Evolutionary conservation across 2,888 invertebrate genomes (phyloP).

Genomic region (Philereme transversata): DNA sequence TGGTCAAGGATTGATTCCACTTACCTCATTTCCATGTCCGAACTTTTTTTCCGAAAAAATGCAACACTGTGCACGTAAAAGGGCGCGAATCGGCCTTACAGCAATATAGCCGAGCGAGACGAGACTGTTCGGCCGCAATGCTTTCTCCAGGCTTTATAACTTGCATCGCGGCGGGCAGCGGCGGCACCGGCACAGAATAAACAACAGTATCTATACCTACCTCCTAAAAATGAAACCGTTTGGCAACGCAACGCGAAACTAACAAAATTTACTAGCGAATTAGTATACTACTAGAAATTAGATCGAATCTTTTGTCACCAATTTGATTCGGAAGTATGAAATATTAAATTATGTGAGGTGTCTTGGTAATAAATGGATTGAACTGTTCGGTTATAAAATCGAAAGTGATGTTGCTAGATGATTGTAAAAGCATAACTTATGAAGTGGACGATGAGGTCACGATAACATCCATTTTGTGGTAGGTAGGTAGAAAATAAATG

Average conservation of each 20-base stretch:
- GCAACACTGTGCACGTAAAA: slow-evolving; percentile 64
- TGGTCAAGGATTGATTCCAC: slow-evolving; percentile 27
- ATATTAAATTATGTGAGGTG: slow-evolving; percentile 38
- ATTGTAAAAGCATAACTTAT: slow-evolving; percentile 21
- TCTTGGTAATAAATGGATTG: slow-evolving; percentile 35
- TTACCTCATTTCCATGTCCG: slow-evolving; percentile 70
- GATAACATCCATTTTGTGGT: slow-evolving; percentile 6
- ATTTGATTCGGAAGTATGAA: slow-evolving; percentile 48
- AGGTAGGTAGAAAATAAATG: background rate
- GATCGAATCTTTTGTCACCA: slow-evolving; percentile 41
- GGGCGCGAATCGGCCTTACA: slow-evolving; percentile 59
- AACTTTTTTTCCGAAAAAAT: slow-evolving; percentile 53
- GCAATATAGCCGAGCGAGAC: slow-evolving; percentile 49
- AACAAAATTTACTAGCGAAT: slow-evolving; percentile 57
- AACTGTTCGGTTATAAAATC: slow-evolving; percentile 32
- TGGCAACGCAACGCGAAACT: slow-evolving; percentile 70
- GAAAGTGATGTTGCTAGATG: slow-evolving; percentile 34
- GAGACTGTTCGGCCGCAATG: slow-evolving; percentile 65
- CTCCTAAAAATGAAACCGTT: slow-evolving; percentile 69
- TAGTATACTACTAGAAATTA: slow-evolving; percentile 49
- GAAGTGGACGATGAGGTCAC: slow-evolving; percentile 2
- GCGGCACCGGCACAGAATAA: slow-evolving; percentile 18
- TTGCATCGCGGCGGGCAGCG: slow-evolving; percentile 46
- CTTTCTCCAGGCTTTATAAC: slow-evolving; percentile 81
- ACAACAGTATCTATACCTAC: slow-evolving; percentile 10